These are phyloP conservation scores for Pangasius larnaudii DNA, from an alignment of 2,797 vertebrate species.

Conservation along the genomic window DNA sequence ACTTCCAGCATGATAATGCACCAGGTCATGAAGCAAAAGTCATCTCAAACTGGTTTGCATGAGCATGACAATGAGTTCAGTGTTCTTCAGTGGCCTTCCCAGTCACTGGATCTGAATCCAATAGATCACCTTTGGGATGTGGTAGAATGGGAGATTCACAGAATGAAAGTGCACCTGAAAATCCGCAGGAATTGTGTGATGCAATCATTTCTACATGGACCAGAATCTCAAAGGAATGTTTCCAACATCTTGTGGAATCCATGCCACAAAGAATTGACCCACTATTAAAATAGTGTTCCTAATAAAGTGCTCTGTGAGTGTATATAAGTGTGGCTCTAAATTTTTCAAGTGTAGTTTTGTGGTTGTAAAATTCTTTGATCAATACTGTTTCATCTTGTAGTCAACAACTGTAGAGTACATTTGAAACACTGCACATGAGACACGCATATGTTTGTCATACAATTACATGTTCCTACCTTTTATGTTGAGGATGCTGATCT, in stretches of 20 bases:
- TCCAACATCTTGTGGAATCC: background rate
- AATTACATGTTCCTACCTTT: slow-evolving; percentile 75
- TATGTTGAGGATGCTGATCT: slow-evolving; percentile 96
- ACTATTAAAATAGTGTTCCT: background rate
- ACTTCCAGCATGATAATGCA: too few species aligned
- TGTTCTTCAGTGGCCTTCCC: too few species aligned
- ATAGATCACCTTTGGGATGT: too few species aligned
- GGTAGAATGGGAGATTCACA: too few species aligned
- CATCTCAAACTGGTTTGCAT: too few species aligned
- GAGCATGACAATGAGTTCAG: too few species aligned
- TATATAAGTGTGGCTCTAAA: background rate
- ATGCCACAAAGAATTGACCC: background rate
- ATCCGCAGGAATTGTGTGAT: too few species aligned
- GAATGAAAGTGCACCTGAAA: too few species aligned
- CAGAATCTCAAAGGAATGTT: too few species aligned
- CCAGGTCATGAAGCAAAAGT: too few species aligned
- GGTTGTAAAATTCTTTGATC: background rate
- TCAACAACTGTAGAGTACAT: background rate
- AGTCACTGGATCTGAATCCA: too few species aligned
- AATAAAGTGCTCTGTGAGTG: background rate
- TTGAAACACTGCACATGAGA: background rate
- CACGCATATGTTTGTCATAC: background rate
- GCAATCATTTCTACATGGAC: too few species aligned
- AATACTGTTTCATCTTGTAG: background rate
- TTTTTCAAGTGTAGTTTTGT: background rate